Evolutionary conservation across 2,797 vertebrate species (phyloP), one percentile per base, ranked within the genome.

Genomic region (Etheostoma nigrum): DNA sequence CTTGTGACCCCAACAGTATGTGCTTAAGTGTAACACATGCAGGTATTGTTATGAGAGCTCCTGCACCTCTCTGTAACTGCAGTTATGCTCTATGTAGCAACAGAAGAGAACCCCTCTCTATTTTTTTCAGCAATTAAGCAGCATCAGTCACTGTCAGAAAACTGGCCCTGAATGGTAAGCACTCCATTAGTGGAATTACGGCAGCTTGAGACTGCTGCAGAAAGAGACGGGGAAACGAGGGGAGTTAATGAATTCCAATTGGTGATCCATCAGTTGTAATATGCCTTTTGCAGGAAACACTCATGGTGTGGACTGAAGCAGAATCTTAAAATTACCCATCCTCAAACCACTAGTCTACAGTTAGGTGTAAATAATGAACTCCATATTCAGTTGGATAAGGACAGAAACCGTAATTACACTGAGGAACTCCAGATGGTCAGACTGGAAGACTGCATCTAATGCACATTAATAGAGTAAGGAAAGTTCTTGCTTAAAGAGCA

Each of bases 151-250:
- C 63, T 89, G 90, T 86, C 88, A 83, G 80, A 73, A 87, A 86
- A 85, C 79, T 85, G 83, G 79, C 77, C 66, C 71, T 73, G 77
- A 85, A 92, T 80, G 33, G 85, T 78, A 68, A 89, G 58, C 71
- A 68, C 76, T 91, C 90, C 93, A 94, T 94, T 94, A 92, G 88
- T 84, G 86, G 80, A 92, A 94, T 93, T 93, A 92, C 84, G 84
- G 83, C 83, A 72, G 81, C 77, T 75, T 88, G 76, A 74, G 63
- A 75, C 78, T 57, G 40, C 85, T 83, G 79, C 64, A 72, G 76
- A 81, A 51, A 82, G 64, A 69, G 76, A 72, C 9, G 19, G 82
- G 30, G 51, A 63, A 73, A 83, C 9, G 1, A 76, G 65, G 55
- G 16, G 67, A 82, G 83, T 78, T 85, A 84, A 90, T 90, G 64